phyloP scores from a whole-genome alignment of 2,797 vertebrate species.

The Characodon lateralis region DNA sequence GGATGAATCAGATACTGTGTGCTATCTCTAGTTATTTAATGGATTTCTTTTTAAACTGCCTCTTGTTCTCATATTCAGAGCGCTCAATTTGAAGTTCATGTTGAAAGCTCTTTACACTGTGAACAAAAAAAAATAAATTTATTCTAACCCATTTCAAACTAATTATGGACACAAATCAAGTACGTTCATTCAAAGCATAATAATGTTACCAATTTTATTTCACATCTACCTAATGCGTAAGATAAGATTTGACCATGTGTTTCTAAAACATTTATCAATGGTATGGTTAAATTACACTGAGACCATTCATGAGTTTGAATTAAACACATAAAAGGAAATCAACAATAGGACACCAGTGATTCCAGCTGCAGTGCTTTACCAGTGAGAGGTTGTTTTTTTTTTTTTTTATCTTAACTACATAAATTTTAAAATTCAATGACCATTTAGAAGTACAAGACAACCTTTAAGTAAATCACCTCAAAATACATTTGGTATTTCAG shows the following conservation, averaged over 20 bases:
- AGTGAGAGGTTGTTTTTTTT: conserved; percentile 7
- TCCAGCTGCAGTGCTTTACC: conserved; percentile 31
- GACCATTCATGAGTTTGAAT: conserved; percentile 41
- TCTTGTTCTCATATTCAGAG: conserved; percentile 18
- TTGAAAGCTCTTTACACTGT: background rate
- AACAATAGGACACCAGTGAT: background rate
- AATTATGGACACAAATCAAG: background rate
- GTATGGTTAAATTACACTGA: conserved; percentile 39
- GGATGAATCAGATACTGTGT: conserved; percentile 30
- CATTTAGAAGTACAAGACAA: conserved; percentile 13
- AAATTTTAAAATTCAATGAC: conserved; percentile 15
- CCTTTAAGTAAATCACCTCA: conserved; percentile 6
- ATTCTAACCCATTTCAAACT: background rate
- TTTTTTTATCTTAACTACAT: conserved; percentile 6
- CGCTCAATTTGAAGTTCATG: background rate
- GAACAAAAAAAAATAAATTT: background rate
- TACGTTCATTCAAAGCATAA: background rate
- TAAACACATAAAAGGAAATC: conserved; percentile 34
- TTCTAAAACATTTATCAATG: no score
- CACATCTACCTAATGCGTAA: background rate
- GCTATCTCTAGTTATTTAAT: conserved; percentile 10
- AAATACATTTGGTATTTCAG: background rate
- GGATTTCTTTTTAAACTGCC: background rate
- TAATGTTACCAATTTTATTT: background rate
- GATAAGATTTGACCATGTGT: background rate